A percentile compares a stretch with the other conserved stretches of the same genome.
Conservation (phyloP, 1,140 invertebrate genomes). For the Pseudomyrmex flavicornis region DNA sequence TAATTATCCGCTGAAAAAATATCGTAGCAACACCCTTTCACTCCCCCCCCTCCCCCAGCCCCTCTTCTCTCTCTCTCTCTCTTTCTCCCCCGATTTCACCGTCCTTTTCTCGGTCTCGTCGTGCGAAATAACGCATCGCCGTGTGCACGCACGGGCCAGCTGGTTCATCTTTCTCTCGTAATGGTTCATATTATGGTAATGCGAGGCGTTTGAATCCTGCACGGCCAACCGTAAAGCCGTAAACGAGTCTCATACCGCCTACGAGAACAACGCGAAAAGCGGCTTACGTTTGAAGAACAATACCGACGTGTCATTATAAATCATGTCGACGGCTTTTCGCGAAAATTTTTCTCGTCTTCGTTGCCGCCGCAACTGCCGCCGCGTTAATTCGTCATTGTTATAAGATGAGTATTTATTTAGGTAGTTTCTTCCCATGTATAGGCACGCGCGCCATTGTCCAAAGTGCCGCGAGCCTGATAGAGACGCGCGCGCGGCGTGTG, state of each 20-base stretch:
- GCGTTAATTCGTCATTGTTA: conserved; percentile 45
- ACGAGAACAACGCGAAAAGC: conserved; percentile 49
- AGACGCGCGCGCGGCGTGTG: background rate
- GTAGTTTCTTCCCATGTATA: background rate
- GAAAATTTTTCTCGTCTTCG: conserved; percentile 36
- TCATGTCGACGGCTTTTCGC: conserved; percentile 53
- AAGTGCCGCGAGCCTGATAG: background rate
- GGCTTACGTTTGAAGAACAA: conserved; percentile 51
- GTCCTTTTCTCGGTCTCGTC: conserved; percentile 58
- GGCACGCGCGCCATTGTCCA: background rate
- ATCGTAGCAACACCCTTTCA: conserved; percentile 68
- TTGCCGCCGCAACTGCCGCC: conserved; percentile 1
- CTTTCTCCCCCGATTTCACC: conserved; percentile 12
- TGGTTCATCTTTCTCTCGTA: conserved; percentile 42
- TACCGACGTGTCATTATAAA: conserved; percentile 59
- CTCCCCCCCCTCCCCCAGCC: background rate
- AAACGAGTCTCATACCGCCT: conserved; percentile 54
- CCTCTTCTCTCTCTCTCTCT: too few relatives aligned
- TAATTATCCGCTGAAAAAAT: conserved; percentile 79
- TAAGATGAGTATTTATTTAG: background rate
- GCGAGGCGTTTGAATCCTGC: conserved; percentile 48
- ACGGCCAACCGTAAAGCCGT: conserved; percentile 52
- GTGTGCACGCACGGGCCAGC: conserved; percentile 14
- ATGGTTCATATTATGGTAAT: conserved; percentile 61
- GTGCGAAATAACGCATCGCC: conserved; percentile 33